These are phyloP conservation scores for Drosophila tanythrix DNA, from an alignment of 2,888 invertebrate species.

Conservation along the genomic window DNA sequence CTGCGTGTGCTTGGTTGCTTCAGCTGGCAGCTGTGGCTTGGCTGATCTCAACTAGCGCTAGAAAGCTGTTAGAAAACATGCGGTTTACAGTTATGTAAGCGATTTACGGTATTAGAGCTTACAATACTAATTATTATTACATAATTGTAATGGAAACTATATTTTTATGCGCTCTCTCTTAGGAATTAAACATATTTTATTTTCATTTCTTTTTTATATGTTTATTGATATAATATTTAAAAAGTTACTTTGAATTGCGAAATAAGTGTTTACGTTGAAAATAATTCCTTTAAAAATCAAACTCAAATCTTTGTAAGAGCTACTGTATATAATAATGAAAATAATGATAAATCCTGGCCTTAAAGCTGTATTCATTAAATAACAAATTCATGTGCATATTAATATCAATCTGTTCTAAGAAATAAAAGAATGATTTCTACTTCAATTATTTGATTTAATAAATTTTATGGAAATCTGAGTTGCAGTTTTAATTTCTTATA, in stretches of 20 bases:
- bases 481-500: neutral
- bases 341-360: neutral
- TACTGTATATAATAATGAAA: neutral
- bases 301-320: neutral
- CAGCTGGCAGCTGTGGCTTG: conserved; percentile 5
- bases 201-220: too few species aligned
- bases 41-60: conserved; percentile 34
- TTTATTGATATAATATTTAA: neutral
- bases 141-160: neutral
- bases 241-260: neutral
- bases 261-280: neutral
- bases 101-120: neutral
- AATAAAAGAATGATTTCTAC: neutral
- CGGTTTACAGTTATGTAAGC: neutral
- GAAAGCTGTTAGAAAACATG: neutral
- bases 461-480: neutral
- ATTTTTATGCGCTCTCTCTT: too few species aligned
- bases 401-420: neutral
- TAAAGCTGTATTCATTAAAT: neutral
- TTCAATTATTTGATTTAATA: neutral
- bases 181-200: neutral
- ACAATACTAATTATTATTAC: neutral
- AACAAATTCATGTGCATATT: neutral
- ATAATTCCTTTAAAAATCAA: neutral
- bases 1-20: conserved; percentile 4